These are phyloP conservation scores for Contarinia nasturtii DNA, from an alignment of 1,140 invertebrate genomes.

Conservation along the genomic window DNA sequence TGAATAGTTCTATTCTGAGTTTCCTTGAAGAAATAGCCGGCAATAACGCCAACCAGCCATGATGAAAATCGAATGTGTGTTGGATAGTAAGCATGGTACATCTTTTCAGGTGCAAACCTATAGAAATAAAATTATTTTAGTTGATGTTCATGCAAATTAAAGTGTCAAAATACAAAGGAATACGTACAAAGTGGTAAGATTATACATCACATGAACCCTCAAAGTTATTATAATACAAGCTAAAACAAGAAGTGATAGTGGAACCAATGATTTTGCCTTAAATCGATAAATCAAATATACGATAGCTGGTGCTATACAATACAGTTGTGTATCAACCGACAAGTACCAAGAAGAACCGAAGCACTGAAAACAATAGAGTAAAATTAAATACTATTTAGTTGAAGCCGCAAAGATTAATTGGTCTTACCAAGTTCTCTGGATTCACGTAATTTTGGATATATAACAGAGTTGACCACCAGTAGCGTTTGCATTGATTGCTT, in stretches of 20 bases:
- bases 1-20: conserved; percentile 2
- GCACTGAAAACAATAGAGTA: conserved; percentile 36
- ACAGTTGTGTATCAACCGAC: conserved; percentile 70
- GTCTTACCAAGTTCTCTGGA: too few relatives aligned
- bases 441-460: too few relatives aligned
- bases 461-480: too few relatives aligned
- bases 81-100: neutral
- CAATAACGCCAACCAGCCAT: conserved; percentile 4
- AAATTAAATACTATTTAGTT: too few relatives aligned
- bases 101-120: too few relatives aligned
- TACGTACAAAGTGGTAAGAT: too few relatives aligned
- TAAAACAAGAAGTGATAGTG: conserved; percentile 9
- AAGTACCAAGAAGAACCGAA: conserved; percentile 82
- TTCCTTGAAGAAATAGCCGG: conserved; percentile 12
- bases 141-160: too few relatives aligned
- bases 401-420: too few relatives aligned
- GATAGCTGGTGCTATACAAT: conserved; percentile 54
- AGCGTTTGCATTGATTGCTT: too few relatives aligned
- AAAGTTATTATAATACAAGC: conserved; percentile 8
- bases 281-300: conserved; percentile 44
- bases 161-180: too few relatives aligned
- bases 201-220: too few relatives aligned
- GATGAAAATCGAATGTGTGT: neutral
- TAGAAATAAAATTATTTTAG: too few relatives aligned
- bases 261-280: conserved; percentile 15